Conservation (phyloP, 2,888 invertebrate genomes). For the Rhogogaster chlorosoma region DNA sequence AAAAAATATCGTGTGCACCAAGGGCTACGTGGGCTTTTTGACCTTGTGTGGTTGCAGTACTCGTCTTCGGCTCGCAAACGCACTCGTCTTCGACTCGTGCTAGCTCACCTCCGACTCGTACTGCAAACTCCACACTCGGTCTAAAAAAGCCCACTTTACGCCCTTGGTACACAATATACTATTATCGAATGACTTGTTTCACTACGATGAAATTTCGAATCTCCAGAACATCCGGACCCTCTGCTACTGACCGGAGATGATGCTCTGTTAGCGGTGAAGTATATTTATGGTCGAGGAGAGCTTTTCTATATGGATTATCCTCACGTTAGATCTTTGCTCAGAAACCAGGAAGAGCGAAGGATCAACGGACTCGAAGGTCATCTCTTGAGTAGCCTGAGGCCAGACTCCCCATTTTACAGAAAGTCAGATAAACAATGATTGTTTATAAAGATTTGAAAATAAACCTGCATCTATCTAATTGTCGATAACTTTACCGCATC, state of each 20-base stretch:
- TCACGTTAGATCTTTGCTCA: slow-evolving; percentile 82
- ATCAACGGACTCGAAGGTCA: slow-evolving; percentile 82
- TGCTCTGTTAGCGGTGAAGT: slow-evolving; percentile 80
- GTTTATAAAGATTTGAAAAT: background rate
- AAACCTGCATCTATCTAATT: background rate
- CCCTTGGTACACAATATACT: too few relatives aligned
- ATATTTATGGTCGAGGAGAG: slow-evolving; percentile 80
- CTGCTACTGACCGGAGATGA: slow-evolving; percentile 81
- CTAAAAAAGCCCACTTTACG: too few relatives aligned
- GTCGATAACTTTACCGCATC: background rate
- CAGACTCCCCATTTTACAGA: slow-evolving; percentile 81
- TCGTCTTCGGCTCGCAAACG: too few relatives aligned
- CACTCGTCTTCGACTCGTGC: too few relatives aligned
- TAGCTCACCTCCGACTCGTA: too few relatives aligned
- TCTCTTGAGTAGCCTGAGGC: slow-evolving; percentile 82
- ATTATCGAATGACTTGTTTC: background rate
- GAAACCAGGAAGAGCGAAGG: slow-evolving; percentile 82
- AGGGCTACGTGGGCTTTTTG: too few relatives aligned
- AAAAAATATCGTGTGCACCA: too few relatives aligned
- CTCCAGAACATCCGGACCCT: slow-evolving; percentile 80
- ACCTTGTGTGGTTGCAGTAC: too few relatives aligned
- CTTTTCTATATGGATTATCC: slow-evolving; percentile 84
- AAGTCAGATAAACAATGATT: slow-evolving; percentile 58
- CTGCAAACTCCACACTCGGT: too few relatives aligned
- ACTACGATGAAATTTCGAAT: background rate